Evolutionary conservation across 2,797 vertebrate species (phyloP).

Genomic region (Parotocinclus haroldoi): DNA sequence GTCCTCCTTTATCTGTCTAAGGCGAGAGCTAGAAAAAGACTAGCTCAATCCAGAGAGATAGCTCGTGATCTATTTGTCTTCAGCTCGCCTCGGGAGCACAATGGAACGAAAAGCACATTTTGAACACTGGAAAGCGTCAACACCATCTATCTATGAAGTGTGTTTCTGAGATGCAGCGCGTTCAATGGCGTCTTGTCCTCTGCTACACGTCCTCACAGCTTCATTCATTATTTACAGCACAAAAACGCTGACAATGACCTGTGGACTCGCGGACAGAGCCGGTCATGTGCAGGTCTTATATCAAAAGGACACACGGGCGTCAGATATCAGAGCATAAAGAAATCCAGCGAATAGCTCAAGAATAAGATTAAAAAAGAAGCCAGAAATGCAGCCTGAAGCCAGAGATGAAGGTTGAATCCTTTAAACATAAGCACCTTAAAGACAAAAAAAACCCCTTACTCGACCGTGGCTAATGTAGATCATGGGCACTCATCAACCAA

Average conservation of each 20-base stretch:
- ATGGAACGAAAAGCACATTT: neutral
- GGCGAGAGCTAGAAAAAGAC: constrained; percentile 22
- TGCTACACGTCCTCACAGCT: neutral
- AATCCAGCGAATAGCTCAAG: constrained; percentile 7
- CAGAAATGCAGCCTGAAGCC: too few species aligned
- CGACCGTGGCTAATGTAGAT: too few species aligned
- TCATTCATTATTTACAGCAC: neutral
- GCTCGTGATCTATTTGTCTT: constrained; percentile 32
- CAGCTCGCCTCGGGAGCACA: neutral
- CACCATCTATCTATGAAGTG: too few species aligned
- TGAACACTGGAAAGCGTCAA: too few species aligned
- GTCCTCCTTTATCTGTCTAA: constrained; percentile 52
- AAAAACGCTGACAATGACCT: neutral
- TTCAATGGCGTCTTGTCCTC: too few species aligned
- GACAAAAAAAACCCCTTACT: too few species aligned
- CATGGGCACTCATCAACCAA: too few species aligned
- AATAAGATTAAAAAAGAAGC: neutral
- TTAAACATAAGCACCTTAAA: too few species aligned
- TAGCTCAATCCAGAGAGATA: constrained; percentile 28
- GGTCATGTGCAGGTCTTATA: too few species aligned
- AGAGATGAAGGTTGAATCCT: too few species aligned
- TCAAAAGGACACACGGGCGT: constrained; percentile 8
- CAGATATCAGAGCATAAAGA: constrained; percentile 17
- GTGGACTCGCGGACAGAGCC: neutral
- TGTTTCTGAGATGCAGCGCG: too few species aligned